Base-by-base conservation (phyloP, 1,140 invertebrate genomes). In the Neodiprion lecontei region DNA sequence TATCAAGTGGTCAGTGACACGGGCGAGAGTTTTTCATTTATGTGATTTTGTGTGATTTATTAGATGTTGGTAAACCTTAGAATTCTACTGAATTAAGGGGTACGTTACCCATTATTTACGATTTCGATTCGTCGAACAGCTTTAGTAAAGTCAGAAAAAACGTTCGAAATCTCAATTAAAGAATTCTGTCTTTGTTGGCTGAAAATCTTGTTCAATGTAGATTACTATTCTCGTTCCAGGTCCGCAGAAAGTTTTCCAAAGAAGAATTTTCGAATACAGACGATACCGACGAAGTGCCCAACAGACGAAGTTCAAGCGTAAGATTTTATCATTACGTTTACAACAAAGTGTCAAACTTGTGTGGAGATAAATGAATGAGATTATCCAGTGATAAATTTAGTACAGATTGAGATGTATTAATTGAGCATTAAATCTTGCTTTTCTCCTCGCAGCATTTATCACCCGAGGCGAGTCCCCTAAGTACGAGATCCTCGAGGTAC, bases 381-480 rank as follows among this genome's bases (percentile, higher is more conserved):
- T 40, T 40, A 40, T 40, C 28, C 28, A 40, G 28, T 40, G 28
- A 40, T 40, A 40, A 40, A 40, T 40, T 40, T 40, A 3, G 5
- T 40, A 40, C 28, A 40, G 28, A 40, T 40, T 1, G 28, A 40
- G 5, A 40, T 40, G 2, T 61, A 40, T 40, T 40, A 5, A 3
- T 40, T 5, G 28, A 40, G 28, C 28, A 40, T 5, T 40, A 40
- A 40, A 40, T 40, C 28, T 40, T 40, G 28, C 28, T 40, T 40
- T 40, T 40, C 28, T 40, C 28, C 28, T 79, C 77, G 49, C 73
- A 88, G 87, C 86, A 88, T 72, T 75, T 88, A 48, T 88, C 87
- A 12, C 87, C 87, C 1, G 87, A 88, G 77, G 87, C 86, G 9
- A 88, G 87, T 81, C 87, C 87, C 40, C 72, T 88, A 48, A 89